Base-by-base conservation (phyloP, 2,113 vertebrate genomes). In the Silurus glanis region DNA sequence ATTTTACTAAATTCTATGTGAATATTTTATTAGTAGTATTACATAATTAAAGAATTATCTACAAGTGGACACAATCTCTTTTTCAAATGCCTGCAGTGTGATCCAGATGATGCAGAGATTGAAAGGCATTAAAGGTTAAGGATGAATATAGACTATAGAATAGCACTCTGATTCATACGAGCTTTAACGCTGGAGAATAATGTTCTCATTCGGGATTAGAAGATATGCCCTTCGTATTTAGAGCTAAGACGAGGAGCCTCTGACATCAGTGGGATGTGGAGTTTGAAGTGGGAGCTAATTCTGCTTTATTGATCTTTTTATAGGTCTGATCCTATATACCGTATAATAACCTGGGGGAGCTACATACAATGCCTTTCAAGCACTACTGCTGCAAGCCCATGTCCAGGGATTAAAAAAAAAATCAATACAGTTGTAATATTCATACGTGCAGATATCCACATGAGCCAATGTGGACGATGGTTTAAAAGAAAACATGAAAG, bases 281-380 rank as follows among this genome's bases (percentile, higher is more conserved):
- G 72, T 81, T 69, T 83, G 76, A 80, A 59, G 56, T 80, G 84
- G 82, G 72, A 86, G 76, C 83, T 78, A 83, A 88, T 83, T 78
- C 75, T 80, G 82, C 84, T 69, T 82, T 86, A 88, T 88, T 88
- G 85, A 88, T 88, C 69, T 88, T 87, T 83, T 56, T 78, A 74
- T 58, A 69, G 80, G 87, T 58, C 58, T 75, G 83, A 84, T 64
- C 74, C 19, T 51, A 51, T 76, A 53, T 76, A 83, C 83, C 83
- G 74, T 78, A 83, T 56, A 88, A 82, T 45, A 59, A 85, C 76
- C 87, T 78, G 37, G n/a, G 47, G 84, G 64, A 80, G 28, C 19
- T 83, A 83, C 62, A 83, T 83, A 83, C 74, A 83, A n/a, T 56
- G 64, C 64, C 45, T 83, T 67, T 86, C 56, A 88, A 79, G 84